Conservation (phyloP, 2,888 invertebrate genomes). For the Erebia palarica region DNA sequence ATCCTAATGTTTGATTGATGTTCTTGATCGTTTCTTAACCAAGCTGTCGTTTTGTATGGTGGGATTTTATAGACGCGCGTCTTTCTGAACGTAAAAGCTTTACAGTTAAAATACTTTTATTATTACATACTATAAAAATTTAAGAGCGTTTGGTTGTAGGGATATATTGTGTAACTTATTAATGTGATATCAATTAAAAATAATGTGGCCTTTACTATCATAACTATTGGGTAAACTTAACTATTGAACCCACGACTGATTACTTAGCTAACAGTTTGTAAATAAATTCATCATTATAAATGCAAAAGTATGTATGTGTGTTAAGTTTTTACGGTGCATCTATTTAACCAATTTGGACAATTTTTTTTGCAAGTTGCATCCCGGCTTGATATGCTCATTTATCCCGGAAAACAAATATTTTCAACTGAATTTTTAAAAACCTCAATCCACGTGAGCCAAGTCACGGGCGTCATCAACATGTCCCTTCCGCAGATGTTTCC, state of each 20-base stretch:
- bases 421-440: too few species aligned
- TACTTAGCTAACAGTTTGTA: too few species aligned
- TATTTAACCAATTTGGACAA: too few species aligned
- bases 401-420: too few species aligned
- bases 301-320: too few species aligned
- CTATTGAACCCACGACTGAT: not conserved
- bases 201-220: not conserved
- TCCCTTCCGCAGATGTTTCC: too few species aligned
- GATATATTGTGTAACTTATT: constrained; percentile 26
- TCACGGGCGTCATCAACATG: too few species aligned
- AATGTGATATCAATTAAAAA: not conserved
- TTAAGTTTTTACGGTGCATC: too few species aligned
- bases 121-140: constrained; percentile 29
- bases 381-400: too few species aligned
- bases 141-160: constrained; percentile 25
- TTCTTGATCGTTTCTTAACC: constrained; percentile 50
- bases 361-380: too few species aligned
- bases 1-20: constrained; percentile 69
- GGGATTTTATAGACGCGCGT: constrained; percentile 33
- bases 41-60: constrained; percentile 47
- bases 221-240: not conserved
- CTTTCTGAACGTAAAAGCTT: constrained; percentile 33
- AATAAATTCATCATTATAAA: too few species aligned
- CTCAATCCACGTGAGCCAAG: too few species aligned
- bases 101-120: constrained; percentile 36